These are phyloP conservation scores for Paramisgurnus dabryanus DNA, from an alignment of 2,113 vertebrate genomes.

Conservation along the genomic window DNA sequence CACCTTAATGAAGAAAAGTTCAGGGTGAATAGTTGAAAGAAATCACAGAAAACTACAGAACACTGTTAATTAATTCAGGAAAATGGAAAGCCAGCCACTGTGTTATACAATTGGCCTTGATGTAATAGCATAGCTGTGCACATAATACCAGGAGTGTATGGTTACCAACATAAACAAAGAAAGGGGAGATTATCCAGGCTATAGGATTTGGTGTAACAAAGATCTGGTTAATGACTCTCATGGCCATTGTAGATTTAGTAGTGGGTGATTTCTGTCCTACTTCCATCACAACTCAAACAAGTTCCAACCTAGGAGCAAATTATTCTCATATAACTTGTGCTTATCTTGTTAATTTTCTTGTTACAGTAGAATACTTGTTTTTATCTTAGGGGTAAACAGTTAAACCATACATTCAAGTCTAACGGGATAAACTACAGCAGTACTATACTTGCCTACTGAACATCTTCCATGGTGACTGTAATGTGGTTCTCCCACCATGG, in stretches of 20 bases:
- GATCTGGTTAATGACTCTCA: conserved; percentile 61
- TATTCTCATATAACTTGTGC: neutral
- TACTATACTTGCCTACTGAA: conserved; percentile 78
- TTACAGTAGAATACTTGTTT: too few species aligned
- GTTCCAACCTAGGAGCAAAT: neutral
- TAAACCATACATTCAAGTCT: neutral
- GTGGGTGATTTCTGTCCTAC: neutral
- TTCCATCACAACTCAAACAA: neutral
- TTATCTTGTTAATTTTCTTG: too few species aligned
- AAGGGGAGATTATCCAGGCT: conserved; percentile 64
- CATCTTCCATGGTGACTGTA: conserved; percentile 75
- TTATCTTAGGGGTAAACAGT: neutral
- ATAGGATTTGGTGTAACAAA: conserved; percentile 58
- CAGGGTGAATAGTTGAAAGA: conserved; percentile 41
- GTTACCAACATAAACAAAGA: conserved; percentile 73
- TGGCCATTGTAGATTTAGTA: conserved; percentile 65
- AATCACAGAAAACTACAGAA: conserved; percentile 61
- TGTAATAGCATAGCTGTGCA: conserved; percentile 65
- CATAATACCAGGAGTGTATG: conserved; percentile 68
- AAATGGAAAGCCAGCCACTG: conserved; percentile 55
- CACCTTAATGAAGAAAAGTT: conserved; percentile 71
- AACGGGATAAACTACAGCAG: neutral
- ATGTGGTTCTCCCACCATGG: conserved; percentile 76
- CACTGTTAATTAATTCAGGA: conserved; percentile 50
- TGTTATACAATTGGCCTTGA: conserved; percentile 50